Evolutionary conservation across 2,888 invertebrate species (phyloP).

Genomic region (Acanthococcus lagerstroemiae): DNA sequence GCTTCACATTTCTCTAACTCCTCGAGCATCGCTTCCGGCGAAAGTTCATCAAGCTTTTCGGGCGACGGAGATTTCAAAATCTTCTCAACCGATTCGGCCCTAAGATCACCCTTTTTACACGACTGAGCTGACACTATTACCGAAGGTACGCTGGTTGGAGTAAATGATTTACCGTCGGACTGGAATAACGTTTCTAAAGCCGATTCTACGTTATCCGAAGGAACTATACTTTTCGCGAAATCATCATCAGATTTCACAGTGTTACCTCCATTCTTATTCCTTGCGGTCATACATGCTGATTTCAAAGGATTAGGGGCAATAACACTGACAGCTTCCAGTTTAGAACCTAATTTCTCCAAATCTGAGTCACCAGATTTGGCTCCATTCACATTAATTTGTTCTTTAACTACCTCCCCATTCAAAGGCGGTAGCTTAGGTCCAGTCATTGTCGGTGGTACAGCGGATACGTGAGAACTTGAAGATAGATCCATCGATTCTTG

Average conservation of each 20-base stretch:
- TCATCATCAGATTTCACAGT: no score
- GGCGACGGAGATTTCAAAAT: constrained; percentile 35
- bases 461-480: not conserved
- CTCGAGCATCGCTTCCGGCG: not conserved
- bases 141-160: not conserved
- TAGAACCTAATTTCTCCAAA: no score
- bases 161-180: constrained; percentile 31
- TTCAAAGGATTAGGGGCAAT: no score
- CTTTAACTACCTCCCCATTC: no score
- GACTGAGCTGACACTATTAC: not conserved
- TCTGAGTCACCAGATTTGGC: no score
- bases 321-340: no score
- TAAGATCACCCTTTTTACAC: not conserved
- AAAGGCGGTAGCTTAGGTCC: no score
- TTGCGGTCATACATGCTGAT: no score
- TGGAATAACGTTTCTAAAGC: constrained; percentile 39
- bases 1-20: not conserved
- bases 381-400: no score
- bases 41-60: constrained; percentile 14
- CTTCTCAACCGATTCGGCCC: constrained; percentile 34
- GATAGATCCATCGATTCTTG: constrained; percentile 33
- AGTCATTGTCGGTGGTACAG: no score
- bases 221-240: no score
- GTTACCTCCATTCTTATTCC: no score
- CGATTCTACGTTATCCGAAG: constrained; percentile 37